Evolutionary conservation across 1,140 invertebrate genomes (phyloP).

Genomic region (Whitmania pigra): DNA sequence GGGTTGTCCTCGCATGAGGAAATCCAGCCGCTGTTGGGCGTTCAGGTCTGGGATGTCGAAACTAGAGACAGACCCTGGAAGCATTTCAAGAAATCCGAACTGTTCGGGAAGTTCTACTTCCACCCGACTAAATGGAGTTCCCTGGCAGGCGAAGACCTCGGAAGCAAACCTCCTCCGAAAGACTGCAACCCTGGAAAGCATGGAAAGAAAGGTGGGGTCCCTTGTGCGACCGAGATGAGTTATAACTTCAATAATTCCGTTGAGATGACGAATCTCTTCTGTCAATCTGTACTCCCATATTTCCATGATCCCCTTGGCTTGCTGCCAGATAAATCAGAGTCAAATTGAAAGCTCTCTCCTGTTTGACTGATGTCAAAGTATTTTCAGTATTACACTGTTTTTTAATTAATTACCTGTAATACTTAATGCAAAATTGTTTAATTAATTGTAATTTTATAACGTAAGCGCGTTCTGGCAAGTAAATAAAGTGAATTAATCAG

Average conservation of each 20-base stretch:
- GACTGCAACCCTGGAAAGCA: neutral
- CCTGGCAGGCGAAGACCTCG: neutral
- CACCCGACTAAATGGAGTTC: slow-evolving; percentile 24
- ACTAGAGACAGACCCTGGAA: slow-evolving; percentile 14
- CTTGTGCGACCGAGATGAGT: neutral
- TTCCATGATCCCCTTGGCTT: slow-evolving; percentile 6
- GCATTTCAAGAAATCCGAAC: slow-evolving; percentile 15
- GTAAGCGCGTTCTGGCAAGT: no score
- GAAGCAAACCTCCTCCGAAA: neutral
- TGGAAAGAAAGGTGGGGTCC: neutral
- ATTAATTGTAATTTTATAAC: no score
- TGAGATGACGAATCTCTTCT: slow-evolving; percentile 11
- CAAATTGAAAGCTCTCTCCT: neutral
- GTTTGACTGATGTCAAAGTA: neutral
- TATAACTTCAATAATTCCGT: neutral
- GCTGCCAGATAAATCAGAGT: neutral
- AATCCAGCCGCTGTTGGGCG: neutral
- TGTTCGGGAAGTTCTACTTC: slow-evolving; percentile 20
- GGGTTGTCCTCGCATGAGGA: slow-evolving; percentile 15
- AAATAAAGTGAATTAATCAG: no score
- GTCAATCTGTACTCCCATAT: slow-evolving; percentile 15
- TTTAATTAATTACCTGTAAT: neutral
- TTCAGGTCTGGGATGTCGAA: slow-evolving; percentile 18
- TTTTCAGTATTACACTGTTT: neutral
- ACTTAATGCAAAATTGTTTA: no score